Base-by-base conservation (phyloP, 2,113 vertebrate species). In the Peromyscus maniculatus region DNA sequence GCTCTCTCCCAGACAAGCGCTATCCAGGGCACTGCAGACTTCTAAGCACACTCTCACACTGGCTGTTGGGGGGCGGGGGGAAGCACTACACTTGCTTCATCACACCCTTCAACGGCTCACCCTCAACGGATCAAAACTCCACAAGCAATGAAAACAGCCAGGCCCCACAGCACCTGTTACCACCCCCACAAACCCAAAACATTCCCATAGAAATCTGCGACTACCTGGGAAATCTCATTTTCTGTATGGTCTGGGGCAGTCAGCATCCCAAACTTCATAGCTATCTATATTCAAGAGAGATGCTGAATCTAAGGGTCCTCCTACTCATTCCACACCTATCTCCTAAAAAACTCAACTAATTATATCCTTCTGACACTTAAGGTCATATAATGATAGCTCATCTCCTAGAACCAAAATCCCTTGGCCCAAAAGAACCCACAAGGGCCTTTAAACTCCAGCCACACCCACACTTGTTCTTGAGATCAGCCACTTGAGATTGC, bases 61-160 rank as follows among this genome's bases (percentile, higher is more conserved):
- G 64, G 31, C 2, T 8, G 19, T 4, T 1, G 6, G 3, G n/a
- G 36, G 64, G 0, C 21, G 28, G 2, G 2, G 0, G 17, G 31
- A 79, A 5, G 16, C 17, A 28, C 21, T 16, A 39, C 0, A 8
- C 88, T 16, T 52, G 66, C 80, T 92, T 55, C 36, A 46, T 64
- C 10, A 69, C 16, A 28, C 36, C 17, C 55, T 79, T 28, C 71
- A 33, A 67, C 12, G 59, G 46, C n/a, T 75, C 24, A 0, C 57
- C 66, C 16, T 62, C 57, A 26, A 33, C 19, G 21, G 31, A 36
- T 69, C 33, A 49, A n/a, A 95, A 62, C 52, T 22, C 78, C 69
- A 69, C 0, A 0, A 46, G 36, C 69, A 64, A 31, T 31, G 62
- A 39, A 46, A 46, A 49, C 12, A 43, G 19, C 52, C 77, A 28